Conservation (phyloP, 35 echinoderm and acorn worm genomes). For the Anneissia japonica region DNA sequence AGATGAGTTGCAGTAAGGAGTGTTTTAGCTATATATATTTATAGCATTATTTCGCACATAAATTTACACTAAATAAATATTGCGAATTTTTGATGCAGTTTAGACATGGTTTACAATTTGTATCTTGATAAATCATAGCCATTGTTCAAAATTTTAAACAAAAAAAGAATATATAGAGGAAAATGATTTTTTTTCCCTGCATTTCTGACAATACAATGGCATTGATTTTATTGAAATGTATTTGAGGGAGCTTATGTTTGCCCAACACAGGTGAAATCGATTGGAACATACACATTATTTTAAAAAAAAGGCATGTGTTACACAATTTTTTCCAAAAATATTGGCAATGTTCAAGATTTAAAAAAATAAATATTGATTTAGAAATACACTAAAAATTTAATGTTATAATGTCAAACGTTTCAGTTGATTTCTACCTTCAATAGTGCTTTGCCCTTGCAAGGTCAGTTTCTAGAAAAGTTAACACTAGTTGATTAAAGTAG, state of each 20-base stretch:
- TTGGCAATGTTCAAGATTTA: no score
- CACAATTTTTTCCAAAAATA: no score
- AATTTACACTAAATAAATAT: neutral
- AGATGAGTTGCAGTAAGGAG: neutral
- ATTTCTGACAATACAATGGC: neutral
- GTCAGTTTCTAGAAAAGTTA: neutral
- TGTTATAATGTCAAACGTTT: neutral
- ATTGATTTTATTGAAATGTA: neutral
- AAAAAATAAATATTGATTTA: no score
- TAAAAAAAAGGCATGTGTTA: no score
- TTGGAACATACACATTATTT: no score
- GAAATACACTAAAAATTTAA: neutral
- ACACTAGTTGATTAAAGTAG: no score
- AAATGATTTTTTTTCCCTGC: neutral
- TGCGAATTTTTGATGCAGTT: neutral
- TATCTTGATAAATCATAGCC: neutral
- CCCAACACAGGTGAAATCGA: no score
- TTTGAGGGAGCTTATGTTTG: neutral
- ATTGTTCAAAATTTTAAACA: neutral
- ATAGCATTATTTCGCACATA: neutral
- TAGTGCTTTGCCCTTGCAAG: neutral
- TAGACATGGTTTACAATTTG: neutral
- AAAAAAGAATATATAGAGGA: neutral
- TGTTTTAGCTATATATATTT: no score
- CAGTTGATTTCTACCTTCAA: neutral